Evolutionary conservation across 1,140 invertebrate genomes (phyloP).

Genomic region (Ceratosolen fusciceps): DNA sequence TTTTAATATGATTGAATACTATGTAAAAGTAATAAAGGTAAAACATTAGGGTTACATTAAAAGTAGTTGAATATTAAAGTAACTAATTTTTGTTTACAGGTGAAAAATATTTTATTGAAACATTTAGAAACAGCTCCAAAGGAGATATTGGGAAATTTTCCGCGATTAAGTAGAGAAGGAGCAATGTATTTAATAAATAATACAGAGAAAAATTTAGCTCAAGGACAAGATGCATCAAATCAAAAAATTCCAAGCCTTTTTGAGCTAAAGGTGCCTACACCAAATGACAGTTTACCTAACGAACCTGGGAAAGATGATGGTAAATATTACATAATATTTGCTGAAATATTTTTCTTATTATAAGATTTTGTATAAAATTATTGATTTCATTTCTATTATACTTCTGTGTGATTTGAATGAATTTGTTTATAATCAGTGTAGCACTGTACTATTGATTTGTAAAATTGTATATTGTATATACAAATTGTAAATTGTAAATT

Average conservation of each 20-base stretch:
- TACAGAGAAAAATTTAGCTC: conserved; percentile 77
- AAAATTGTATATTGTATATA: too few relatives aligned
- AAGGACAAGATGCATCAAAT: conserved; percentile 62
- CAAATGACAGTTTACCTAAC: conserved; percentile 52
- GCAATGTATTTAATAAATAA: conserved; percentile 81
- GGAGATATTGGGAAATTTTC: conserved; percentile 90
- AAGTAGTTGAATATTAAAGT: not conserved
- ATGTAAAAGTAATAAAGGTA: too few relatives aligned
- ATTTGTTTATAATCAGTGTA: too few relatives aligned
- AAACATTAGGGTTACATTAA: too few relatives aligned
- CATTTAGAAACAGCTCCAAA: conserved; percentile 92
- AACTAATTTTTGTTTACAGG: conserved; percentile 51
- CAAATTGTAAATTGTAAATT: too few relatives aligned
- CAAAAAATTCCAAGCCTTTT: conserved; percentile 69
- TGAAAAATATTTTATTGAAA: conserved; percentile 74
- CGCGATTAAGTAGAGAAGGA: conserved; percentile 82
- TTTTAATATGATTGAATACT: too few relatives aligned
- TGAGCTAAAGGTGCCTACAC: conserved; percentile 62
- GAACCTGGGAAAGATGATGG: conserved; percentile 64
- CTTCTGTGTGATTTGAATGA: too few relatives aligned
- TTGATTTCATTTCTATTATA: too few relatives aligned
- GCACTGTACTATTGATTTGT: too few relatives aligned
- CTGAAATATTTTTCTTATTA: not conserved
- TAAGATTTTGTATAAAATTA: too few relatives aligned
- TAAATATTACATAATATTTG: conserved; percentile 48